These are phyloP conservation scores for Palloptera scutellata DNA, from an alignment of 2,888 invertebrate species.

Conservation along the genomic window DNA sequence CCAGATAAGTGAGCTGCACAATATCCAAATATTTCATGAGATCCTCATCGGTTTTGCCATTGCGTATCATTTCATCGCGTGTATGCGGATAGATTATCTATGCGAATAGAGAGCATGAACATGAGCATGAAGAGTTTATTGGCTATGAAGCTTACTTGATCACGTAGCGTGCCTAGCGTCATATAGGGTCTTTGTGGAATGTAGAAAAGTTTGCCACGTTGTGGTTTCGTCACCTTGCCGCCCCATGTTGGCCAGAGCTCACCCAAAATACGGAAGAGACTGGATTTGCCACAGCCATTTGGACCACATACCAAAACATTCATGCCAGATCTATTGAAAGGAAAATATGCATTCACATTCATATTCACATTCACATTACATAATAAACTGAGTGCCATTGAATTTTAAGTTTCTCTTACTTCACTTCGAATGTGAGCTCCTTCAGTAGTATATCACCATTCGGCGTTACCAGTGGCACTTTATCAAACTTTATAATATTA, in stretches of 20 bases:
- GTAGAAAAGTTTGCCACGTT: conserved; percentile 87
- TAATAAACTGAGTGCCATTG: too few relatives aligned
- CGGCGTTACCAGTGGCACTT: conserved; percentile 95
- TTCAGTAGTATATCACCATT: conserved; percentile 94
- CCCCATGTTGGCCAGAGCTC: conserved; percentile 98
- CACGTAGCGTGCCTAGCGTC: conserved; percentile 93
- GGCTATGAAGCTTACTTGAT: conserved; percentile 71
- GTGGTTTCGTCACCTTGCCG: conserved; percentile 93
- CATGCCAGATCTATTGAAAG: conserved; percentile 77
- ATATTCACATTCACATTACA: not conserved
- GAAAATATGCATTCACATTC: not conserved
- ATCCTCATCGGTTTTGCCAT: conserved; percentile 81
- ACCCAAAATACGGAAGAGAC: conserved; percentile 93
- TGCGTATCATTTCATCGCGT: conserved; percentile 80
- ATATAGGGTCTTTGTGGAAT: conserved; percentile 98
- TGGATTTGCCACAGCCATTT: conserved; percentile 98
- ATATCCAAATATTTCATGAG: conserved; percentile 78
- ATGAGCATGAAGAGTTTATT: not conserved
- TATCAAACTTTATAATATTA: conserved; percentile 89
- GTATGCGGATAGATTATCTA: conserved; percentile 92
- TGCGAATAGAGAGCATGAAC: not conserved
- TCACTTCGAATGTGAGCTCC: conserved; percentile 89
- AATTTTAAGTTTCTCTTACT: conserved; percentile 61
- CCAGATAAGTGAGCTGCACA: conserved; percentile 85
- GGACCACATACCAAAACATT: conserved; percentile 99